Evolutionary conservation across 2,113 vertebrate species (phyloP).

Genomic region (Oceanites oceanicus): DNA sequence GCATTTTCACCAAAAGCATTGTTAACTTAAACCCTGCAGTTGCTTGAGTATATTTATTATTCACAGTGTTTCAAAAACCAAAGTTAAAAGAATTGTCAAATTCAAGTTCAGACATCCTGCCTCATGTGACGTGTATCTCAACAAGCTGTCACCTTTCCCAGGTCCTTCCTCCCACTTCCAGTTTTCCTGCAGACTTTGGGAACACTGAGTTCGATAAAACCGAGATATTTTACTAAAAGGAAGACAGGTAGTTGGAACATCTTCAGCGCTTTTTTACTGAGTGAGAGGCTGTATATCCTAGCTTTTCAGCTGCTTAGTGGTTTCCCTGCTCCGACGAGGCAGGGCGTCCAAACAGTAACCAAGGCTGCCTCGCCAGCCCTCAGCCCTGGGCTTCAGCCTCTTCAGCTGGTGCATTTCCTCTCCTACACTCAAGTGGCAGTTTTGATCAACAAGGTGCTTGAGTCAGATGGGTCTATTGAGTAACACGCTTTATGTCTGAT

Average conservation of each 20-base stretch:
- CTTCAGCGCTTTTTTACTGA: neutral
- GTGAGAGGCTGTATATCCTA: neutral
- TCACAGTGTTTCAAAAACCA: neutral
- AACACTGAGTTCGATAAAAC: neutral
- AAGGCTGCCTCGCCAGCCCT: neutral
- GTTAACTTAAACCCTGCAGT: neutral
- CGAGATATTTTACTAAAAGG: neutral
- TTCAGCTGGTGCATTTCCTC: neutral
- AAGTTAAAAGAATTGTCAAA: neutral
- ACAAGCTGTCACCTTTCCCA: neutral
- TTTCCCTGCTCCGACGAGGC: accelerated
- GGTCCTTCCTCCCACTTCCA: neutral
- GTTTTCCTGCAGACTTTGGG: neutral
- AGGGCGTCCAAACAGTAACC: accelerated
- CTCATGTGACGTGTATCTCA: neutral
- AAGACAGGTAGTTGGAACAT: neutral
- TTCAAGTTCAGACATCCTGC: neutral
- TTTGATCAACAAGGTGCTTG: neutral
- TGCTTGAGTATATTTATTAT: neutral
- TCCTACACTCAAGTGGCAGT: neutral
- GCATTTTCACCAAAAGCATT: neutral
- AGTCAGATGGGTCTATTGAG: neutral
- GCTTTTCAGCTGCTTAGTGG: neutral
- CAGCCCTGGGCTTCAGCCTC: neutral
- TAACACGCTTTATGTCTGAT: neutral